These are phyloP conservation scores for Menidia beryllina DNA, from an alignment of 2,113 vertebrate genomes.

Conservation along the genomic window DNA sequence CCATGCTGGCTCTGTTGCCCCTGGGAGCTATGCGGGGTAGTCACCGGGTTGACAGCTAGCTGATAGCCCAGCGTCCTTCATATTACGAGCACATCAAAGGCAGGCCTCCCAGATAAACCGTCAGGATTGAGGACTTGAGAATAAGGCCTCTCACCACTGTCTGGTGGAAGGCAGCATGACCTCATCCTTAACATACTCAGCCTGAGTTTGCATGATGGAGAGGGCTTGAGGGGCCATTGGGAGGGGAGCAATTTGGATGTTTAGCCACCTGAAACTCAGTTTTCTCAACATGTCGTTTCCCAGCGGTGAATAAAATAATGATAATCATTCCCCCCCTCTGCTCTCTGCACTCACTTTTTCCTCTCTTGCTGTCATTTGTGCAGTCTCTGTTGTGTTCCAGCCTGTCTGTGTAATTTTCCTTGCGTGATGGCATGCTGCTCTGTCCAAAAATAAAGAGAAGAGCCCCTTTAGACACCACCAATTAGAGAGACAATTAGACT, in stretches of 20 bases:
- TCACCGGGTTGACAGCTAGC: conserved; percentile 89
- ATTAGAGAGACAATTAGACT: conserved; percentile 98
- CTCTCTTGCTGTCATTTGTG: conserved; percentile 58
- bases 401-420: conserved; percentile 86
- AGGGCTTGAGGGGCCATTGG: conserved; percentile 42
- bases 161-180: conserved; percentile 83
- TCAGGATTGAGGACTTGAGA: conserved; percentile 70
- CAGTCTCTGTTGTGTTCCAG: conserved; percentile 63
- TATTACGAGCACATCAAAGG: conserved; percentile 86
- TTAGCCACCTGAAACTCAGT: conserved; percentile 76
- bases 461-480: conserved; percentile 93
- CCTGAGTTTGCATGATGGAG: conserved; percentile 74
- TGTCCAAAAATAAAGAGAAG: conserved; percentile 87
- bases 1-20: conserved; percentile 83
- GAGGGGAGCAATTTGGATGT: conserved; percentile 71
- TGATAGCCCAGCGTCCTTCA: conserved; percentile 85
- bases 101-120: conserved; percentile 69
- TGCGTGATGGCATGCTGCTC: conserved; percentile 83
- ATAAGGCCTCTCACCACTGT: conserved; percentile 76
- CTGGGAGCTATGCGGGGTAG: conserved; percentile 80
- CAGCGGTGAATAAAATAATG: conserved; percentile 67
- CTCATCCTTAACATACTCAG: conserved; percentile 78
- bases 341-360: conserved; percentile 47
- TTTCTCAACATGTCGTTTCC: conserved; percentile 71
- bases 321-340: conserved; percentile 56